Percentiles rank a stretch among this genome's conserved stretches.
Conservation (phyloP, 2,797 vertebrate species). For the Lemur catta region DNA sequence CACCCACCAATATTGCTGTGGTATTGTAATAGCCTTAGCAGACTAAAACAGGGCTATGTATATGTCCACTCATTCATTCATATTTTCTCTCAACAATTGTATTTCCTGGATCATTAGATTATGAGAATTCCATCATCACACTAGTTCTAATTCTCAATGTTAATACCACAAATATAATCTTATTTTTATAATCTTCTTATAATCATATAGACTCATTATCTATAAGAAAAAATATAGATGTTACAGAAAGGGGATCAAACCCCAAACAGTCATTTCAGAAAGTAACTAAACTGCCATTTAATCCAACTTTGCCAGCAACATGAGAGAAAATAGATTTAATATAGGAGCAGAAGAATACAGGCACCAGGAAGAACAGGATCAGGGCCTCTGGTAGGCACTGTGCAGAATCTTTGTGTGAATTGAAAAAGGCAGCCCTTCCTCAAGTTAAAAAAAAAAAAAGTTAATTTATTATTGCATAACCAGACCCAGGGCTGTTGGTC, state of each 20-base stretch:
- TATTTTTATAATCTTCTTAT: background rate
- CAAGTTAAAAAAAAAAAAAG: background rate
- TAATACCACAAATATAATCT: background rate
- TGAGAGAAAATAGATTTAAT: background rate
- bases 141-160: background rate
- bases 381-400: background rate
- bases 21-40: background rate
- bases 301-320: background rate
- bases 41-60: background rate
- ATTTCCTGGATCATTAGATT: background rate
- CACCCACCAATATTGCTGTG: background rate
- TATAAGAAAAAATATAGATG: background rate
- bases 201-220: background rate
- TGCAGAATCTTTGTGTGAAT: background rate
- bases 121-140: background rate
- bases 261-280: slow-evolving; percentile 27
- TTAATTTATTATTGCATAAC: background rate
- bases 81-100: background rate
- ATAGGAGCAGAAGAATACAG: background rate
- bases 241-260: background rate
- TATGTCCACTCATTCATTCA: background rate
- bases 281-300: background rate
- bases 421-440: background rate
- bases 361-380: background rate
- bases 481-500: background rate